These are phyloP conservation scores for Bombus pyrosoma DNA, from an alignment of 1,140 invertebrate species.

Conservation along the genomic window DNA sequence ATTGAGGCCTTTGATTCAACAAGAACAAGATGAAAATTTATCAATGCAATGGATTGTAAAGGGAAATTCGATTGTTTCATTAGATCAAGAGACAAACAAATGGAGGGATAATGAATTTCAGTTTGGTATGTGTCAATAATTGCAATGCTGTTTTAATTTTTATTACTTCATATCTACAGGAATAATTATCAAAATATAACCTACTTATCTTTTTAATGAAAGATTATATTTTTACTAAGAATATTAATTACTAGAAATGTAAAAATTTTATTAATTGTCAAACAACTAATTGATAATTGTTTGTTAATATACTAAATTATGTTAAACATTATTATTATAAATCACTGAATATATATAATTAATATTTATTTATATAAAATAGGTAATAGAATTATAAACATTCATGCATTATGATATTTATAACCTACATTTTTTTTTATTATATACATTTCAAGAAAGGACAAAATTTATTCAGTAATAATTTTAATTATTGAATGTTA, in stretches of 20 bases:
- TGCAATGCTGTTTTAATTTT: neutral
- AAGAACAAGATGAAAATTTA: constrained; percentile 85
- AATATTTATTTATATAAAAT: neutral
- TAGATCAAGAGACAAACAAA: constrained; percentile 79
- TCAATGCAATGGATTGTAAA: constrained; percentile 85
- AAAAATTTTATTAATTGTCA: neutral
- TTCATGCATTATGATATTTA: neutral
- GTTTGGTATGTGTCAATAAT: constrained; percentile 78
- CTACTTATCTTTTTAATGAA: neutral
- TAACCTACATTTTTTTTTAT: neutral
- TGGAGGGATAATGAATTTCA: constrained; percentile 76
- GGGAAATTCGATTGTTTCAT: constrained; percentile 84
- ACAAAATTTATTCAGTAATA: neutral
- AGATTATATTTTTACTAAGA: neutral
- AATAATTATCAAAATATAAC: constrained; percentile 5
- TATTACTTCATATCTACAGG: neutral
- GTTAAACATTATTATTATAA: neutral
- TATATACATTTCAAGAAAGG: neutral
- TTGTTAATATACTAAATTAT: neutral
- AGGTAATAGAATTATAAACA: neutral
- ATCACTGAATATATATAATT: neutral
- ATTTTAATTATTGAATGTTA: neutral
- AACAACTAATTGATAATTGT: neutral
- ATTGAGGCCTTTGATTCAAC: constrained; percentile 86
- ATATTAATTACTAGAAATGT: neutral